Evolutionary conservation across 2,113 vertebrate genomes (phyloP).

Genomic region (Antennarius striatus): DNA sequence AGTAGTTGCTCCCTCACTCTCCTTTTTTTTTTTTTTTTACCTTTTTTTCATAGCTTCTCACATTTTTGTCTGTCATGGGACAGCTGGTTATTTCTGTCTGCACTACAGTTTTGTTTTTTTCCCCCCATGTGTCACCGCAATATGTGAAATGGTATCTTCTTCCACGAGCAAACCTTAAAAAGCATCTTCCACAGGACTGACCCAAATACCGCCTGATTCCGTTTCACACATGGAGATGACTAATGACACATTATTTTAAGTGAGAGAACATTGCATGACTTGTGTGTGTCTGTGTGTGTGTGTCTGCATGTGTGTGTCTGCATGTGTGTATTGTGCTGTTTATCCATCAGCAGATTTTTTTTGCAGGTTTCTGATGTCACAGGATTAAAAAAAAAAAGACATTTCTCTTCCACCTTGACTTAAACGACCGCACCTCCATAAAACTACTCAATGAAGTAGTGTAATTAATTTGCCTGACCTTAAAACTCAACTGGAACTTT

Average conservation of each 20-base stretch:
- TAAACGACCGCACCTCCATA: no score
- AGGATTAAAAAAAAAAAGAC: no score
- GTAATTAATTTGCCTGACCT: no score
- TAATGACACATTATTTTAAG: slow-evolving; percentile 16
- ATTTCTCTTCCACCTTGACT: no score
- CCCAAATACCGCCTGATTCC: slow-evolving; percentile 37
- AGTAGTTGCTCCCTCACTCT: slow-evolving; percentile 22
- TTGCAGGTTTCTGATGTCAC: background rate
- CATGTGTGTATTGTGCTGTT: no score
- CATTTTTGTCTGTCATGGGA: slow-evolving; percentile 33
- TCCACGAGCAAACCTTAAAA: slow-evolving; percentile 49
- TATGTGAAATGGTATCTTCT: slow-evolving; percentile 45
- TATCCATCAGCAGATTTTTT: background rate
- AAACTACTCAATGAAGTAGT: no score
- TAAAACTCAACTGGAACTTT: no score
- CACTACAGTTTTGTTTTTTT: slow-evolving; percentile 24
- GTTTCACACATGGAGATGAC: slow-evolving; percentile 35
- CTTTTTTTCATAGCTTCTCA: slow-evolving; percentile 9
- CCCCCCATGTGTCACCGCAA: slow-evolving; percentile 38
- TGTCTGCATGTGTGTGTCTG: no score
- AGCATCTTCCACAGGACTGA: slow-evolving; percentile 40
- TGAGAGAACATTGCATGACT: background rate
- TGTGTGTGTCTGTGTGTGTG: background rate
- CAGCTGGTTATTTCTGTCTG: slow-evolving; percentile 48
- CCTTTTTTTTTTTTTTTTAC: slow-evolving; percentile 11